phyloP scores from a whole-genome alignment of 2,113 vertebrate species.

The Fulica atra region DNA sequence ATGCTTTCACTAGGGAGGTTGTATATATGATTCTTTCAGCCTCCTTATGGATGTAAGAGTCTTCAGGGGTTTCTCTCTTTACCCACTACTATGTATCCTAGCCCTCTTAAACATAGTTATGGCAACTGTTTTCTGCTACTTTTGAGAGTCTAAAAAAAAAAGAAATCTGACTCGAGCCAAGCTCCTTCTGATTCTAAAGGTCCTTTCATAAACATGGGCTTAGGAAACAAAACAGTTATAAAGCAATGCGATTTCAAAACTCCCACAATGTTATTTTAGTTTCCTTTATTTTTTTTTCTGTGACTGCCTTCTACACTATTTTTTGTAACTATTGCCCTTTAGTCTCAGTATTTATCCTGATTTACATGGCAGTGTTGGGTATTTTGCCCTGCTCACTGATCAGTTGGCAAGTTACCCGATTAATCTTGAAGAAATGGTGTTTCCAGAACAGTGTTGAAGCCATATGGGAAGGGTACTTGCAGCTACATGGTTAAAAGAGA shows the following conservation, averaged over 20 bases:
- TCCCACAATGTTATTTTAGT: background rate
- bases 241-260: background rate
- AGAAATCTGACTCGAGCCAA: background rate
- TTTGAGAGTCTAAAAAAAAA: background rate
- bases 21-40: background rate
- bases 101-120: background rate
- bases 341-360: background rate
- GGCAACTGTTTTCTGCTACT: background rate
- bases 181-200: background rate
- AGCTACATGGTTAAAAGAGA: background rate
- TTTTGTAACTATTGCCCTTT: background rate
- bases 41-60: background rate
- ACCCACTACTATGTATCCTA: background rate
- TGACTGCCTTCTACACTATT: background rate
- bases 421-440: background rate
- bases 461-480: background rate
- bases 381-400: background rate
- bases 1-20: background rate
- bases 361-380: fast-evolving
- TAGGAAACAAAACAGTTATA: background rate
- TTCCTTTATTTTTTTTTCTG: background rate
- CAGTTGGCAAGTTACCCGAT: background rate
- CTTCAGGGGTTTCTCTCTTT: background rate
- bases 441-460: background rate
- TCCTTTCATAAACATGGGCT: background rate